These are phyloP conservation scores for Anabacerthia variegaticeps DNA, from an alignment of 2,797 vertebrate genomes.

Conservation along the genomic window DNA sequence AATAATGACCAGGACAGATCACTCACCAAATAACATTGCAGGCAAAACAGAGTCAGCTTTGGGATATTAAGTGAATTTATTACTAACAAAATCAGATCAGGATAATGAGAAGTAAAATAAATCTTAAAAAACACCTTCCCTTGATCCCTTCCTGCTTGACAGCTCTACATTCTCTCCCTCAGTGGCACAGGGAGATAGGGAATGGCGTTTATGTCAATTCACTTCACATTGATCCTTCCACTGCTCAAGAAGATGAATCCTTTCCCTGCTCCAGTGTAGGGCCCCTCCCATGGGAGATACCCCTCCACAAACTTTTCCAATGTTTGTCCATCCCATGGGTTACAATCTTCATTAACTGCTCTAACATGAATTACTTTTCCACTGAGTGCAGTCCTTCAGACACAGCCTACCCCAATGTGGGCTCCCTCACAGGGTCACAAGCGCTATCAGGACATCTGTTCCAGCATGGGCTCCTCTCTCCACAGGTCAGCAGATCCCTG, in stretches of 20 bases:
- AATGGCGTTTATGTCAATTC: neutral
- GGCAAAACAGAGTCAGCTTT: neutral
- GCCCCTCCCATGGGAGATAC: neutral
- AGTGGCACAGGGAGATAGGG: fast-evolving
- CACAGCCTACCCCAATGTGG: neutral
- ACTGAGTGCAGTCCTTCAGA: neutral
- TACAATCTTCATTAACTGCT: neutral
- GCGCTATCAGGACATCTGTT: neutral
- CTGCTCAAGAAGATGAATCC: neutral
- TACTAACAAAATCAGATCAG: neutral
- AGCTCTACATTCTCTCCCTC: neutral
- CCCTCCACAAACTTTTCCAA: neutral
- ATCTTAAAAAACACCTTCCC: neutral
- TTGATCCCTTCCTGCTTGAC: neutral
- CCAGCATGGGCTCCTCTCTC: fast-evolving
- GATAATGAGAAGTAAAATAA: neutral
- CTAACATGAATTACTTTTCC: neutral
- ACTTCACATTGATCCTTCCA: fast-evolving
- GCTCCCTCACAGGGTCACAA: neutral
- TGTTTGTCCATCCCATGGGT: fast-evolving
- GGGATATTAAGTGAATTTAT: neutral
- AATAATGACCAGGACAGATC: neutral
- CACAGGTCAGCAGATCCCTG: fast-evolving
- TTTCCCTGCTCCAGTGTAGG: fast-evolving
- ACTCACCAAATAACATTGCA: neutral